phyloP scores from a whole-genome alignment of 1,140 invertebrate genomes.

The Dolichoris vasculosae region DNA sequence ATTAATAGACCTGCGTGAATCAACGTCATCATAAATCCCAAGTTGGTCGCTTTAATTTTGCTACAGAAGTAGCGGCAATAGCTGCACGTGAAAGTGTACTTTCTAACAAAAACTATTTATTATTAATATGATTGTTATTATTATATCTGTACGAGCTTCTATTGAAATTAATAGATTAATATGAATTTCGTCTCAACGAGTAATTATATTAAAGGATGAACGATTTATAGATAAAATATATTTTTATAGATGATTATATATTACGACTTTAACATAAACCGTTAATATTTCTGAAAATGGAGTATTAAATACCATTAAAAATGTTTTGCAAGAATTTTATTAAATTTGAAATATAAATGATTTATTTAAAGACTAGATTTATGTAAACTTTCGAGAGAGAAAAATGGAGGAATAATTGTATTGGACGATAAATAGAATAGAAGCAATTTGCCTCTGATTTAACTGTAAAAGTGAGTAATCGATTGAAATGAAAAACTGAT shows the following conservation, averaged over 20 bases:
- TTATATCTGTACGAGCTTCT: not conserved
- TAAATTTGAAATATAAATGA: too few species aligned
- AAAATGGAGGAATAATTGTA: too few species aligned
- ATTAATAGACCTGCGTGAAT: conserved; percentile 31
- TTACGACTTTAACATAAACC: too few species aligned
- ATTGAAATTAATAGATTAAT: not conserved
- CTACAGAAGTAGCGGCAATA: not conserved
- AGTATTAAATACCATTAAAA: too few species aligned
- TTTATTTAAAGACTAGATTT: too few species aligned
- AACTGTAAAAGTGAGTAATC: too few species aligned
- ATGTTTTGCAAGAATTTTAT: too few species aligned
- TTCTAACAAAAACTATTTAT: conserved; percentile 42
- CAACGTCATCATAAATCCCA: conserved; percentile 55
- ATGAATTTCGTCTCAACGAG: not conserved
- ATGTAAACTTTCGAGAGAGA: too few species aligned
- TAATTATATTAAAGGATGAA: not conserved
- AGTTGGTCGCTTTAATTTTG: conserved; percentile 16
- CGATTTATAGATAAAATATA: not conserved
- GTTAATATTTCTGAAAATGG: too few species aligned
- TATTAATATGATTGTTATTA: conserved; percentile 25
- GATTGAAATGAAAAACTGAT: not conserved
- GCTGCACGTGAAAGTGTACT: not conserved
- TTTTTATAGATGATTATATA: not conserved
- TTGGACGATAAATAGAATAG: too few species aligned
- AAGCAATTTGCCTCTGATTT: too few species aligned